A percentile compares a stretch with the other conserved stretches of the same genome.
These are phyloP conservation scores for Thecophora atra DNA, from an alignment of 2,888 invertebrate genomes.

Conservation along the genomic window DNA sequence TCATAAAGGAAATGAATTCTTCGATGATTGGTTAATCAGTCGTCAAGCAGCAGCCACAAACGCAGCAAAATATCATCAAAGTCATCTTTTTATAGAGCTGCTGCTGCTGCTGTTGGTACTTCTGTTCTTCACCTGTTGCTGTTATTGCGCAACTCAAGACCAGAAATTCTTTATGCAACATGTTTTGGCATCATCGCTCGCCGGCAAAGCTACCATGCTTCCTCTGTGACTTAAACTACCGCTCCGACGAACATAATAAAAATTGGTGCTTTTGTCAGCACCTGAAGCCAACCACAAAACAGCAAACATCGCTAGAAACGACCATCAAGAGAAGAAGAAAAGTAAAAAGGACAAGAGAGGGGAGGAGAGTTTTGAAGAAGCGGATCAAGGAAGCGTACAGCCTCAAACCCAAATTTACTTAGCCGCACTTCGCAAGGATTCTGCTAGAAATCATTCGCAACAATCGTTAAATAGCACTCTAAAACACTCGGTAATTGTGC, in stretches of 20 bases:
- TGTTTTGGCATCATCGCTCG: constrained; percentile 45
- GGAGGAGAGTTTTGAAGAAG: too few relatives aligned
- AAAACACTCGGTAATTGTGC: background rate
- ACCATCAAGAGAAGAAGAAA: background rate
- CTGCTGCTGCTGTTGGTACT: too few relatives aligned
- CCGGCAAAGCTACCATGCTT: constrained; percentile 14
- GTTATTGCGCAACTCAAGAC: constrained; percentile 30
- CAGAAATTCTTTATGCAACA: constrained; percentile 45
- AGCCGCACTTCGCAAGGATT: background rate
- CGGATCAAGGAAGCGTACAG: background rate
- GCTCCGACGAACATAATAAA: too few relatives aligned
- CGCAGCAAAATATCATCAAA: too few relatives aligned
- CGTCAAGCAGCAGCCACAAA: too few relatives aligned
- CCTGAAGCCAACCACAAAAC: background rate
- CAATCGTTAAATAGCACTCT: background rate
- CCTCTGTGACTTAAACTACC: background rate
- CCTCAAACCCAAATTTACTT: too few relatives aligned
- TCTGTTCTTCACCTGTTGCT: constrained; percentile 22
- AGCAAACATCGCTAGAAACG: background rate
- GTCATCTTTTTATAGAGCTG: background rate
- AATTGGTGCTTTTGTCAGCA: background rate
- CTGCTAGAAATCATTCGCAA: background rate
- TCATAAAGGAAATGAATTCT: constrained; percentile 42
- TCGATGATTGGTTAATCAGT: constrained; percentile 44
- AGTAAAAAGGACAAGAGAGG: too few relatives aligned